phyloP scores from a whole-genome alignment of 2,888 invertebrate genomes.

The Caenorhabditis macrosperma region DNA sequence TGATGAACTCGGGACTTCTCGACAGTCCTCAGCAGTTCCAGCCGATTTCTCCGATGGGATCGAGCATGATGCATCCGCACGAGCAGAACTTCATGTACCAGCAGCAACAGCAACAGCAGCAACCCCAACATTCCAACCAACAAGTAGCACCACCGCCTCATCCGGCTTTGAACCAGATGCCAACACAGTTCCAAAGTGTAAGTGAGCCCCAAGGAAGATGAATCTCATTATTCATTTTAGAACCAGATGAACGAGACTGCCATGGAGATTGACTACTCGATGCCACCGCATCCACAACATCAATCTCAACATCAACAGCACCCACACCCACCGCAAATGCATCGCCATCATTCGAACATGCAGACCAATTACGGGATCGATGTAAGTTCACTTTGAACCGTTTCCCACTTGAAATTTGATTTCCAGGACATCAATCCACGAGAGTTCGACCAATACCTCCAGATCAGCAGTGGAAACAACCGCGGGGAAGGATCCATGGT shows the following conservation, averaged over 20 bases:
- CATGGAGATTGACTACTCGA: constrained; percentile 55
- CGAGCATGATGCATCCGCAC: constrained; percentile 25
- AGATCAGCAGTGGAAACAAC: constrained; percentile 52
- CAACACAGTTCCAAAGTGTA: constrained; percentile 37
- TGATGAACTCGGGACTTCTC: constrained; percentile 62
- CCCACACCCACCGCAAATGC: constrained; percentile 33
- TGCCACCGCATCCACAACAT: constrained; percentile 29
- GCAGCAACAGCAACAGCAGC: constrained; percentile 33
- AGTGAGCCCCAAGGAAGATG: too few relatives aligned
- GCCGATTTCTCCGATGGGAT: constrained; percentile 45
- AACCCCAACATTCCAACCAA: constrained; percentile 3
- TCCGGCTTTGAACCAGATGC: constrained; percentile 19
- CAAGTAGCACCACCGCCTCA: constrained; percentile 9
- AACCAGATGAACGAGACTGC: constrained; percentile 46
- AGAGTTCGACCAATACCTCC: constrained; percentile 67
- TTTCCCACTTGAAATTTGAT: background rate
- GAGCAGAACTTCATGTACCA: constrained; percentile 37
- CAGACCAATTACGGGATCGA: constrained; percentile 44
- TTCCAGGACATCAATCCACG: constrained; percentile 67
- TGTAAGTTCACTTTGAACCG: background rate
- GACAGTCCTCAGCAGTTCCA: constrained; percentile 59
- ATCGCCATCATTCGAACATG: constrained; percentile 35
- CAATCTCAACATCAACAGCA: constrained; percentile 22
- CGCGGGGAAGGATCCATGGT: constrained; percentile 45
- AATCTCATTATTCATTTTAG: constrained; percentile 36